A percentile compares a stretch with the other conserved stretches of the same genome.
Evolutionary conservation across 2,113 vertebrate species (phyloP).

Genomic region (Hyaena hyaena): DNA sequence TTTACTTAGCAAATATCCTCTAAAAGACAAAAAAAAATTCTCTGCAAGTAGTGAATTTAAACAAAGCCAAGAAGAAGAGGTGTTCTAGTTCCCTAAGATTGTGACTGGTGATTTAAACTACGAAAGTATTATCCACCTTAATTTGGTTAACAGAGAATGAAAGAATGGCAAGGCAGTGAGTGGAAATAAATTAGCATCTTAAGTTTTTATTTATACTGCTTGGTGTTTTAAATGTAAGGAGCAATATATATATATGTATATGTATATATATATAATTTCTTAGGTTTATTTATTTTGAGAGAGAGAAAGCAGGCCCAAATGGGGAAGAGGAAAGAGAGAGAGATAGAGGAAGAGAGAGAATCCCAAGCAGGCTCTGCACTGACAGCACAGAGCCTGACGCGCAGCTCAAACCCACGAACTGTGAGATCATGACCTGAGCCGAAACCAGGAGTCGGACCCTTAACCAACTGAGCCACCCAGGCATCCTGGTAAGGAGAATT

Average conservation of each 20-base stretch:
- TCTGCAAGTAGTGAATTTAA: constrained; percentile 76
- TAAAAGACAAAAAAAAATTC: constrained; percentile 39
- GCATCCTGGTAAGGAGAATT: constrained; percentile 45
- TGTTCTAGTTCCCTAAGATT: constrained; percentile 76
- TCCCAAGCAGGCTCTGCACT: too few species aligned
- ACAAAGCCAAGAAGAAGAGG: constrained; percentile 75
- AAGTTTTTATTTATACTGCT: background rate
- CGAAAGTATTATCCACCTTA: constrained; percentile 68
- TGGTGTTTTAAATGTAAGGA: constrained; percentile 50
- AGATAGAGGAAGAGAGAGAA: too few species aligned
- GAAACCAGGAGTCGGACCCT: too few species aligned
- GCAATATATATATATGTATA: background rate
- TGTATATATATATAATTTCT: too few species aligned
- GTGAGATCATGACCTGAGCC: too few species aligned
- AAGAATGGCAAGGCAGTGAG: background rate
- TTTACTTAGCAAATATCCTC: constrained; percentile 68
- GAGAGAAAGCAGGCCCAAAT: too few species aligned
- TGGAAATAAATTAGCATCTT: background rate
- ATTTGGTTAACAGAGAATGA: constrained; percentile 34
- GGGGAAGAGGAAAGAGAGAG: too few species aligned
- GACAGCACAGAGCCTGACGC: too few species aligned
- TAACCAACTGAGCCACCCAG: too few species aligned
- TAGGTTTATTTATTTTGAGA: too few species aligned
- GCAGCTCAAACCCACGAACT: too few species aligned
- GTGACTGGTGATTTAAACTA: constrained; percentile 78